Evolutionary conservation across 2,888 invertebrate species (phyloP).

Genomic region (Thera britannica): DNA sequence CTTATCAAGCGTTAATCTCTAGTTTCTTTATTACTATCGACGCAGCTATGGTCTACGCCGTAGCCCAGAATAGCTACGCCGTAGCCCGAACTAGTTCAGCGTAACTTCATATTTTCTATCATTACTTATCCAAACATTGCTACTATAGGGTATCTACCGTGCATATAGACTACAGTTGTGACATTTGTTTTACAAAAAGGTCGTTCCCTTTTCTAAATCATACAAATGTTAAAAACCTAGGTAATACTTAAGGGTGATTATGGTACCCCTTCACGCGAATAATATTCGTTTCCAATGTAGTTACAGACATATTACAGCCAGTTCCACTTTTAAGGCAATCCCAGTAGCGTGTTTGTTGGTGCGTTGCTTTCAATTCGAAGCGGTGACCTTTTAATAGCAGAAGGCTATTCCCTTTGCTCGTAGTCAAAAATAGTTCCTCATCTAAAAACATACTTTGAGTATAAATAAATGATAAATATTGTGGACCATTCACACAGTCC

Average conservation of each 20-base stretch:
- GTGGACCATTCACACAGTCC: too few relatives aligned
- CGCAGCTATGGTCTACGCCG: not conserved
- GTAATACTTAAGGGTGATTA: slow-evolving; percentile 6
- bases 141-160: not conserved
- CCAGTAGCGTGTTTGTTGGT: slow-evolving; percentile 43
- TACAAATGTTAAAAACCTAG: not conserved
- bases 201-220: too few relatives aligned
- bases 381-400: slow-evolving; percentile 40
- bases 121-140: not conserved
- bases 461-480: too few relatives aligned
- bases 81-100: not conserved
- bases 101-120: not conserved
- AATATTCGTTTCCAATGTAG: slow-evolving; percentile 12
- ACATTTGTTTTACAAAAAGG: too few relatives aligned
- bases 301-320: slow-evolving; percentile 31
- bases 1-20: too few relatives aligned
- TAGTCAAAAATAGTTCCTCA: slow-evolving; percentile 34
- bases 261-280: slow-evolving; percentile 11
- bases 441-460: not conserved
- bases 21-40: too few relatives aligned
- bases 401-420: slow-evolving; percentile 39
- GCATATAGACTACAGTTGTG: too few relatives aligned
- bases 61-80: not conserved
- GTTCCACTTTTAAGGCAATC: slow-evolving; percentile 45
- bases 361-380: slow-evolving; percentile 30